A percentile compares a stretch with the other conserved stretches of the same genome.
phyloP scores from a whole-genome alignment of 1,140 invertebrate species.

The Odontomachus brunneus region DNA sequence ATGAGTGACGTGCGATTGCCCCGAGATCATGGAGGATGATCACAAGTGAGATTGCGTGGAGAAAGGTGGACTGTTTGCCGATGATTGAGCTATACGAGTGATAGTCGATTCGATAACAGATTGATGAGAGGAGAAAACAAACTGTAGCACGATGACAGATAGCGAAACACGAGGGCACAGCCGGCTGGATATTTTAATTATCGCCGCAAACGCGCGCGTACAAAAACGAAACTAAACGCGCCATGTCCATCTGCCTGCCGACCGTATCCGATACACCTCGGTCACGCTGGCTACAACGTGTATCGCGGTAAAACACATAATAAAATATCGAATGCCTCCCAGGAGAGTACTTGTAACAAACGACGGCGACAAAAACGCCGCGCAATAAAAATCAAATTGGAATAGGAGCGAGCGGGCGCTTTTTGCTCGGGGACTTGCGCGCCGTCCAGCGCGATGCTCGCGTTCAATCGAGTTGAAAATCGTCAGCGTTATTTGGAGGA shows the following conservation, averaged over 20 bases:
- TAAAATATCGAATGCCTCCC: constrained; percentile 7
- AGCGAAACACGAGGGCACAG: background rate
- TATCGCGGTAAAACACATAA: constrained; percentile 15
- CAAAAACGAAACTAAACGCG: background rate
- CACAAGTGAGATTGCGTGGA: constrained; percentile 41
- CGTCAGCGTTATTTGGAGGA: constrained; percentile 46
- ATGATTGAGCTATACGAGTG: constrained; percentile 9
- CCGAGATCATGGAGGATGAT: constrained; percentile 40
- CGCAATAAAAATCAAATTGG: constrained; percentile 38
- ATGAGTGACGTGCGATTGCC: constrained; percentile 34
- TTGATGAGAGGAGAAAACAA: constrained; percentile 22
- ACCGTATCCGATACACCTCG: background rate
- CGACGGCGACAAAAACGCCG: constrained; percentile 9
- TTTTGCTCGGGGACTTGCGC: constrained; percentile 40
- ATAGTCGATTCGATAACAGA: constrained; percentile 17
- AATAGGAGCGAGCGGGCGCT: constrained; percentile 47
- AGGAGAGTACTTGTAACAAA: constrained; percentile 27
- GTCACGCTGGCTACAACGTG: background rate
- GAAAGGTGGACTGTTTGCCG: constrained; percentile 24
- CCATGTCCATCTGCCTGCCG: background rate
- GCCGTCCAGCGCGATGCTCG: constrained; percentile 36
- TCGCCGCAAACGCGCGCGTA: background rate
- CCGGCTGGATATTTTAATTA: constrained; percentile 19
- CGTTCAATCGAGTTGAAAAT: constrained; percentile 61
- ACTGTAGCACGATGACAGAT: background rate